Evolutionary conservation across 37 sponge, comb jelly and placozoan species (phyloP).

Genomic region (Theonella swinhoei): DNA sequence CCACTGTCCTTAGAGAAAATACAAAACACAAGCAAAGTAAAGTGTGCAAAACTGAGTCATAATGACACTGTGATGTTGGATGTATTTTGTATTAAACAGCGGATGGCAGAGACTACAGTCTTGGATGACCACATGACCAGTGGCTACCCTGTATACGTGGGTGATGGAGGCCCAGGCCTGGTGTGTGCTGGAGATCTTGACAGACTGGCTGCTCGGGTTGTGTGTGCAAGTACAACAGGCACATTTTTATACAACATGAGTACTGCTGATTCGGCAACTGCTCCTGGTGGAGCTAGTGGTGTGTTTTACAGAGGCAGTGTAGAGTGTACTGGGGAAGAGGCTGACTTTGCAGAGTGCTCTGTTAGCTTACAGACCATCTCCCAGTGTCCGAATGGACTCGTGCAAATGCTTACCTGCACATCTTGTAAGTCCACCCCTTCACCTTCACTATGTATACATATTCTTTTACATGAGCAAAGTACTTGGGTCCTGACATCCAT

Average conservation of each 20-base stretch:
- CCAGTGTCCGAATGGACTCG: neutral
- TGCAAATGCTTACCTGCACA: neutral
- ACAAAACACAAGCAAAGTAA: too few species aligned
- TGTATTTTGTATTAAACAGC: too few species aligned
- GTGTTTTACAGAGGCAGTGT: neutral
- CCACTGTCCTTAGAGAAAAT: too few species aligned
- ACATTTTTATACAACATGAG: neutral
- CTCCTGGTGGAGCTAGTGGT: neutral
- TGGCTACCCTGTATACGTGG: neutral
- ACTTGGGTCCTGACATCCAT: too few species aligned
- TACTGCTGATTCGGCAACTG: neutral
- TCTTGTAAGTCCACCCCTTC: neutral
- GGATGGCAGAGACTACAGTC: too few species aligned
- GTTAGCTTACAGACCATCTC: neutral
- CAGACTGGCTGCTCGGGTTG: neutral
- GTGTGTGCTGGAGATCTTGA: neutral
- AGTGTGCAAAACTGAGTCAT: too few species aligned
- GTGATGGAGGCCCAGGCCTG: neutral
- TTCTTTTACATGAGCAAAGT: neutral
- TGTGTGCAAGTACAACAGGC: neutral
- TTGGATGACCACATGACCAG: too few species aligned
- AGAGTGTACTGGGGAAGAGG: neutral
- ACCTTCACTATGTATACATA: neutral
- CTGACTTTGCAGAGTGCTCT: neutral
- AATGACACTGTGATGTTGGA: too few species aligned